Conservation (phyloP, 1,140 invertebrate genomes). For the Lethrus apterus region DNA sequence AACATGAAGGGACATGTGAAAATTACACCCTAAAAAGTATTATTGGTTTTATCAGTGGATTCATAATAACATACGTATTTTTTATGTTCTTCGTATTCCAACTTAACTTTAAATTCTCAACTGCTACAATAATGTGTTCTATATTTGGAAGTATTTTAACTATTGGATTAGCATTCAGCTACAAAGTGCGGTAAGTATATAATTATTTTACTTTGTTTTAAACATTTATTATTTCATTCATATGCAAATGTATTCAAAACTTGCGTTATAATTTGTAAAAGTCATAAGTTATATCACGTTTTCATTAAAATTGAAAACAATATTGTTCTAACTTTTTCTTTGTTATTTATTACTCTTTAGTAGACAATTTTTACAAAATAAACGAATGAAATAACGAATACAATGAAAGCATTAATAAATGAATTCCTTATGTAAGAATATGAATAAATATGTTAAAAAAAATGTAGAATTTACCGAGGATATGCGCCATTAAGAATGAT, state of each 20-base stretch:
- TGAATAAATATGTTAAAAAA: no score
- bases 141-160: conserved; percentile 54
- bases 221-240: not conserved
- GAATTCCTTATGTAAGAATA: no score
- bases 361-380: no score
- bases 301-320: not conserved
- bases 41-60: conserved; percentile 52
- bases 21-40: conserved; percentile 54
- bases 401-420: no score
- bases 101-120: conserved; percentile 47
- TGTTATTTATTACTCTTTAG: no score
- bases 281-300: no score
- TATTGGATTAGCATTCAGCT: conserved; percentile 58
- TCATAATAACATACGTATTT: conserved; percentile 55
- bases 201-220: no score
- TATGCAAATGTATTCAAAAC: not conserved
- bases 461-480: no score
- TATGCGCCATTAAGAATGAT: no score
- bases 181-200: conserved; percentile 50
- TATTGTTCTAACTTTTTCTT: no score
- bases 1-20: conserved; percentile 48
- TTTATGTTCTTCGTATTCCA: conserved; percentile 59
- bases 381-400: no score
- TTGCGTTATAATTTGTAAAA: no score
- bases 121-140: conserved; percentile 52